These are phyloP conservation scores for Saccopteryx bilineata DNA, from an alignment of 2,113 vertebrate species.

Conservation along the genomic window DNA sequence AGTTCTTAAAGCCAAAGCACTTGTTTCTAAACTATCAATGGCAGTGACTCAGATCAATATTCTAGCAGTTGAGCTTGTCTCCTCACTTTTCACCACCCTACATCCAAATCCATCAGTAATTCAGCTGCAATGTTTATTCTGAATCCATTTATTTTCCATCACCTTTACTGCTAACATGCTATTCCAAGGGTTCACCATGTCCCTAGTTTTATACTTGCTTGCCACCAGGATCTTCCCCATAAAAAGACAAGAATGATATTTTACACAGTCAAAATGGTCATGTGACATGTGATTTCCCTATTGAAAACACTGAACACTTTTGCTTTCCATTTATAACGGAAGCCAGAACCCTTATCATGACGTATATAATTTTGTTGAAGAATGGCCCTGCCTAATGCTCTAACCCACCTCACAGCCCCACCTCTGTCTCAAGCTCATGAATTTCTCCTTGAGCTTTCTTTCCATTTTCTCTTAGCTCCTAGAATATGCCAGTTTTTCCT, in stretches of 20 bases:
- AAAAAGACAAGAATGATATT: neutral
- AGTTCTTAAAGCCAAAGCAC: neutral
- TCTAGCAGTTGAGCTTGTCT: neutral
- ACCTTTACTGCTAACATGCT: neutral
- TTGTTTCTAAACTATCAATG: neutral
- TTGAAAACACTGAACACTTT: neutral
- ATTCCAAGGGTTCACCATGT: no score
- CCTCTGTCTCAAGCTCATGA: neutral
- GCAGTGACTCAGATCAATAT: neutral
- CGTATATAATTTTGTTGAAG: neutral
- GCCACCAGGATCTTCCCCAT: neutral
- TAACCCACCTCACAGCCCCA: neutral
- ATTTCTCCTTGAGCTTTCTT: neutral
- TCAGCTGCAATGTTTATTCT: neutral
- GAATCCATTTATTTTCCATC: neutral
- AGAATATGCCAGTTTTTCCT: neutral
- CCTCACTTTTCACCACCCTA: neutral
- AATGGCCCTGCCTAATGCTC: no score
- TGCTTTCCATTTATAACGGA: neutral
- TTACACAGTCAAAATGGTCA: neutral
- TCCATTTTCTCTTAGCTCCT: neutral
- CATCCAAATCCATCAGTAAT: neutral
- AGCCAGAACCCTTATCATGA: neutral
- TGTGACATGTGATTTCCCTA: neutral
- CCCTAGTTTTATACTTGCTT: neutral